phyloP scores from a whole-genome alignment of 2,113 vertebrate genomes.

The Cyprichromis sp. region DNA sequence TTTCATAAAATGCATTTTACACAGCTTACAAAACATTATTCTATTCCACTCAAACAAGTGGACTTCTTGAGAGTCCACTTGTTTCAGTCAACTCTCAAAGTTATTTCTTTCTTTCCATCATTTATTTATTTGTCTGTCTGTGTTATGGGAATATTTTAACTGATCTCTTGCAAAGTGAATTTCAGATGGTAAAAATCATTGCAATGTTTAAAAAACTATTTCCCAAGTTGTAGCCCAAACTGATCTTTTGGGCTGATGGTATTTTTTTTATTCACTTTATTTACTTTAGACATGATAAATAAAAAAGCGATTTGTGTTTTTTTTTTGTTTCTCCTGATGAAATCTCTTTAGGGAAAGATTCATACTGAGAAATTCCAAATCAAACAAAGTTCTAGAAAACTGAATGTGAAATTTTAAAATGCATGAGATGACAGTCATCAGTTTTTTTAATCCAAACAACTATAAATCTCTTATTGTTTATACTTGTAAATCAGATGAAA shows the following conservation, averaged over 20 bases:
- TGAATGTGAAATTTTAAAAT: background rate
- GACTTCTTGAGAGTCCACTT: background rate
- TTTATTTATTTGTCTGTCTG: background rate
- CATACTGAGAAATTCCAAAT: background rate
- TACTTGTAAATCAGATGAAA: background rate
- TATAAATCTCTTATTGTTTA: background rate
- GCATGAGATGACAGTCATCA: background rate
- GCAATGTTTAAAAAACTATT: background rate
- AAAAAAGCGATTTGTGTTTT: fast-evolving
- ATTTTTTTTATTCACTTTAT: background rate
- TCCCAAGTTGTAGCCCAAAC: background rate
- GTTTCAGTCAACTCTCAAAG: background rate
- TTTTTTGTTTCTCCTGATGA: background rate
- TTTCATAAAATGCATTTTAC: background rate
- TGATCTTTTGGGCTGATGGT: background rate
- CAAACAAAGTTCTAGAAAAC: background rate
- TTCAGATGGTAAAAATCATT: background rate
- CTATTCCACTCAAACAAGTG: background rate
- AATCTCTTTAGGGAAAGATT: background rate
- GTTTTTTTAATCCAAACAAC: background rate
- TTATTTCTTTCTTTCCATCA: fast-evolving
- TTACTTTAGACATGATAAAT: background rate
- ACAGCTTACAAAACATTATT: background rate
- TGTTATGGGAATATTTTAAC: background rate
- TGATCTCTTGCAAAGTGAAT: background rate